Evolutionary conservation across 2,888 invertebrate genomes (phyloP).

Genomic region (Quadroppia sp.): DNA sequence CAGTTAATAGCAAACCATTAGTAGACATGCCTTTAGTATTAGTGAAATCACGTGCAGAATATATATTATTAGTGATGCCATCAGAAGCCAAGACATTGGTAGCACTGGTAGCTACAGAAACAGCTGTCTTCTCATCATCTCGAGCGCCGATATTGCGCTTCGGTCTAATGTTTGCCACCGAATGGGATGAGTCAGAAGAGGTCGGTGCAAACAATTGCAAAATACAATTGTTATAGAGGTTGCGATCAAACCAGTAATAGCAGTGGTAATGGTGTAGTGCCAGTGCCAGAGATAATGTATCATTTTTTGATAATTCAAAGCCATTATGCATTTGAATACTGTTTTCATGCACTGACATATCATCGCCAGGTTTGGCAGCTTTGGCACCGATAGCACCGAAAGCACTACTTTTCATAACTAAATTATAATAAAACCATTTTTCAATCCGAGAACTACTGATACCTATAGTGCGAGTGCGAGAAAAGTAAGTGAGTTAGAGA

Average conservation of each 20-base stretch:
- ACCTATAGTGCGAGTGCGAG: too few relatives aligned
- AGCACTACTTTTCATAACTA: background rate
- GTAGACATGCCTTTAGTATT: background rate
- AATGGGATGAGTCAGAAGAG: too few relatives aligned
- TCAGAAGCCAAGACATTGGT: background rate
- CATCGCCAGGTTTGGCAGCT: background rate
- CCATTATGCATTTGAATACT: too few relatives aligned
- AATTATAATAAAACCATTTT: conserved; percentile 2
- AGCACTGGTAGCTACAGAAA: background rate
- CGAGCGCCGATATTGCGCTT: background rate
- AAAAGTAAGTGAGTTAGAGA: too few relatives aligned
- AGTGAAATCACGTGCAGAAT: conserved; percentile 21
- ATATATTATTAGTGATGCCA: background rate
- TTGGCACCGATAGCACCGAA: background rate
- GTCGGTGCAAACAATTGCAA: background rate
- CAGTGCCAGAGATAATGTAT: too few relatives aligned
- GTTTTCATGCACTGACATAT: background rate
- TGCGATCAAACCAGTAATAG: background rate
- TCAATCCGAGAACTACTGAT: background rate
- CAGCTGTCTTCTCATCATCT: background rate
- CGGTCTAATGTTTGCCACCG: background rate
- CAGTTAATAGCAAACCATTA: background rate
- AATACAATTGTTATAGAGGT: background rate
- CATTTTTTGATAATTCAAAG: too few relatives aligned
- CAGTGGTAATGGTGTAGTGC: background rate